Conservation (phyloP, 2,797 vertebrate species). For the Helarctos malayanus region DNA sequence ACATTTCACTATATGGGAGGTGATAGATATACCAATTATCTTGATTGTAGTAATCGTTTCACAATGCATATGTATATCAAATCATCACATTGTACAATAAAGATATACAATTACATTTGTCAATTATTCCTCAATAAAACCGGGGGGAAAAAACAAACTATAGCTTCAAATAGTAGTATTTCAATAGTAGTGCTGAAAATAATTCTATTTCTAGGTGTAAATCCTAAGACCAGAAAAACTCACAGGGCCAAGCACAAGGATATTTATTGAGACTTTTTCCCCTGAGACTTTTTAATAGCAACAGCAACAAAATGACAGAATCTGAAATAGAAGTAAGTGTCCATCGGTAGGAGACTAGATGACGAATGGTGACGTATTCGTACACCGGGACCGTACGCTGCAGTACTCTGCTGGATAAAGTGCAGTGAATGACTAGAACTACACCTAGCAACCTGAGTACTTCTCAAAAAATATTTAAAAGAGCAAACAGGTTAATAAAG, state of each 20-base stretch:
- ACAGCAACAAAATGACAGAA: neutral
- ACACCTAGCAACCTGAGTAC: neutral
- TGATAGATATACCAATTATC: neutral
- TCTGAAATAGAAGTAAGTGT: neutral
- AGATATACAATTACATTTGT: neutral
- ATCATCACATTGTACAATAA: neutral
- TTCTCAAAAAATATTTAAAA: neutral
- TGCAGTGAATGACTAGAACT: neutral
- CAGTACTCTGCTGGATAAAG: neutral
- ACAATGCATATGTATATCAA: no score
- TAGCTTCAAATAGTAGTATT: neutral
- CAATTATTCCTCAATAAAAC: neutral
- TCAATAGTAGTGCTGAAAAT: neutral
- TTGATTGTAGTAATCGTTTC: neutral
- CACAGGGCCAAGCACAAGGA: neutral
- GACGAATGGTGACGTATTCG: neutral
- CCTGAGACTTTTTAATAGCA: neutral
- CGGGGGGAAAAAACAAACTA: no score
- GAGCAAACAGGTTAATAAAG: neutral
- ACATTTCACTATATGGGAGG: neutral
- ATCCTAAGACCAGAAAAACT: neutral
- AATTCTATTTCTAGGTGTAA: neutral
- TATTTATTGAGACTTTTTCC: neutral
- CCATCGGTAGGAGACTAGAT: neutral
- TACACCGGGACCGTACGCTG: neutral